Evolutionary conservation across 2,113 vertebrate genomes (phyloP).

Genomic region (Silurus glanis): DNA sequence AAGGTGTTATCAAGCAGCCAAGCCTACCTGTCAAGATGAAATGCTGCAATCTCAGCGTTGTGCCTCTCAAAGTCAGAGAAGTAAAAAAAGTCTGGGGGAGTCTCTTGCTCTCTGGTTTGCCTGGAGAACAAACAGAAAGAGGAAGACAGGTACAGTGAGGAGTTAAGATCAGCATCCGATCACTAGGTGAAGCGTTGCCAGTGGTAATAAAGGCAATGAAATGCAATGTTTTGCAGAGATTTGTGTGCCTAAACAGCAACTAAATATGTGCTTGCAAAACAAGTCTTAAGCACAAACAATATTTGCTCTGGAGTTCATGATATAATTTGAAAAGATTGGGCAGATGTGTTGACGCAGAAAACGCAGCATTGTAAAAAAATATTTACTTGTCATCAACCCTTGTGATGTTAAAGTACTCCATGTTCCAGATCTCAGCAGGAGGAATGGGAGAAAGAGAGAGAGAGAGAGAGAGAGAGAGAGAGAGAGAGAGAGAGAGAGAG

Average conservation of each 20-base stretch:
- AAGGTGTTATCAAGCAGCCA: background rate
- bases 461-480: no score
- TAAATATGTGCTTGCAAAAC: background rate
- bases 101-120: conserved; percentile 94
- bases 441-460: background rate
- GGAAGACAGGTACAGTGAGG: conserved; percentile 5
- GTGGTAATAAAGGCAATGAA: background rate
- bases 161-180: background rate
- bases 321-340: background rate
- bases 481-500: background rate
- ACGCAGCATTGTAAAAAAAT: background rate
- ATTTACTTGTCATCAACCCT: background rate
- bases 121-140: conserved; percentile 67
- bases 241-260: background rate
- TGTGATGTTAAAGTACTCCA: background rate
- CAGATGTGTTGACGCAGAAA: no score
- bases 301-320: background rate
- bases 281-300: background rate
- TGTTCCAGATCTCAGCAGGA: conserved; percentile 6
- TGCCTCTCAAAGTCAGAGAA: conserved; percentile 98
- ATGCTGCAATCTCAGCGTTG: conserved; percentile 94
- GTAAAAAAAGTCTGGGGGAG: conserved; percentile 96
- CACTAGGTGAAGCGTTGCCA: background rate
- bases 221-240: background rate
- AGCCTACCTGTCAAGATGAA: conserved; percentile 93